These are phyloP conservation scores for Carcinoscorpius rotundicauda DNA, from an alignment of 1,140 invertebrate genomes.

Conservation along the genomic window DNA sequence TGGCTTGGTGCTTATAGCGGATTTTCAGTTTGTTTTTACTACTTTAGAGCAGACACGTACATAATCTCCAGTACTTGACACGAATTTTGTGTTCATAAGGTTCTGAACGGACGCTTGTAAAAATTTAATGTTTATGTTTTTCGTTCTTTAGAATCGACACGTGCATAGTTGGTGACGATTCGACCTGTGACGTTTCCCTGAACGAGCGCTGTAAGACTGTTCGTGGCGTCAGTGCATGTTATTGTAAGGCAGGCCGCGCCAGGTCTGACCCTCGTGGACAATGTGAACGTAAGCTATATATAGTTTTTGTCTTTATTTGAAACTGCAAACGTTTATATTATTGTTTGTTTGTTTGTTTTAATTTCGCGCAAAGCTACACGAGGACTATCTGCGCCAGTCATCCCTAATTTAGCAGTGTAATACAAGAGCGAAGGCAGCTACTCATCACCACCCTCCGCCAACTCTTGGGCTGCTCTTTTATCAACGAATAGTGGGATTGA, in stretches of 20 bases:
- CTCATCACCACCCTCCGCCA: neutral
- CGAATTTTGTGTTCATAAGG: too few species aligned
- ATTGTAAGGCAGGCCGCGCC: constrained; percentile 75
- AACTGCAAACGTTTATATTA: neutral
- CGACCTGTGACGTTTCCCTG: constrained; percentile 71
- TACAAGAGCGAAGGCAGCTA: neutral
- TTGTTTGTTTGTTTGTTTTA: neutral
- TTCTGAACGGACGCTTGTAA: too few species aligned
- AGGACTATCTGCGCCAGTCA: neutral
- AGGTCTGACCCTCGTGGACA: constrained; percentile 14
- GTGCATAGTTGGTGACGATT: constrained; percentile 83
- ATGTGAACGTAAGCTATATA: constrained; percentile 14
- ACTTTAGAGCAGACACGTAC: too few species aligned
- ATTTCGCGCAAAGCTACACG: neutral
- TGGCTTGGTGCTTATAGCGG: too few species aligned
- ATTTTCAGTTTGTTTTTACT: too few species aligned
- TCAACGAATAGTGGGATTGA: neutral
- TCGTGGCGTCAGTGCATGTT: constrained; percentile 77
- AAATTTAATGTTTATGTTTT: neutral
- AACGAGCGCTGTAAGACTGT: constrained; percentile 79
- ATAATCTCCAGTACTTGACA: too few species aligned
- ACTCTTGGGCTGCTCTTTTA: neutral
- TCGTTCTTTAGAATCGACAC: constrained; percentile 58
- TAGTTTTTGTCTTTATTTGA: neutral
- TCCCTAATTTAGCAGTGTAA: neutral